Base-by-base conservation (phyloP, 2,888 invertebrate genomes). In the Invenusta paracnida region DNA sequence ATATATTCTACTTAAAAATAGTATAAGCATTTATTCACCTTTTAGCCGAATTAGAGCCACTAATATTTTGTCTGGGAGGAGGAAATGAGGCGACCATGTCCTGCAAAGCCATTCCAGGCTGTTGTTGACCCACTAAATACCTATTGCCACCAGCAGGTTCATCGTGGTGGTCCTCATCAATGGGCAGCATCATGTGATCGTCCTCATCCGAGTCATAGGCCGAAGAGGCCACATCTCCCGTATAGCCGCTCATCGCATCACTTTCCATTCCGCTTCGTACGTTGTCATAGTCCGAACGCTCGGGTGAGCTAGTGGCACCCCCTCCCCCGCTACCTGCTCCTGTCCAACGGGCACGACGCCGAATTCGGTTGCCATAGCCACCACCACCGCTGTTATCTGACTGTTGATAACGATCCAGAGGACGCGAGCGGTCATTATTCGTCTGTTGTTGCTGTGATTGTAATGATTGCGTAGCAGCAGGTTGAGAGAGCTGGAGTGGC, bases 221-320 rank as follows among this genome's bases (percentile, higher is more conserved):
- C 1, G 84, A 85, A 17, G 85, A 86, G 0, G 85, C 84, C 11
- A 85, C 85, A 85, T 85, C 85, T 31, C 85, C 83, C 29, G 28
- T 27, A 25, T 85, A 85, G 30, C 85, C 85, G 81, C 85, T 85
- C 82, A 85, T 83, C 29, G 82, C 73, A 29, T 85, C 85, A 83
- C 85, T 85, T 2, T 85, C 85, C n/a, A 48, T 83, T n/a, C 83
- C 2, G 27, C 83, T 48, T 17, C 83, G 31, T 13, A 83, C 83
- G 27, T 83, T 83, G 27, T 83, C 83, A 83, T 83, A 83, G 31
- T 83, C 83, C 1, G 83, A 83, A 1, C 83, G n/a, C 66, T 83
- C 83, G 1, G 83, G 83, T 25, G 31, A 48, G n/a, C 31, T 31
- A 23, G 83, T 83, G 5, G 83, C 83, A 13, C 83, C 83, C 1